phyloP scores from a whole-genome alignment of 2,888 invertebrate genomes.

The Polymixis flavicincta region DNA sequence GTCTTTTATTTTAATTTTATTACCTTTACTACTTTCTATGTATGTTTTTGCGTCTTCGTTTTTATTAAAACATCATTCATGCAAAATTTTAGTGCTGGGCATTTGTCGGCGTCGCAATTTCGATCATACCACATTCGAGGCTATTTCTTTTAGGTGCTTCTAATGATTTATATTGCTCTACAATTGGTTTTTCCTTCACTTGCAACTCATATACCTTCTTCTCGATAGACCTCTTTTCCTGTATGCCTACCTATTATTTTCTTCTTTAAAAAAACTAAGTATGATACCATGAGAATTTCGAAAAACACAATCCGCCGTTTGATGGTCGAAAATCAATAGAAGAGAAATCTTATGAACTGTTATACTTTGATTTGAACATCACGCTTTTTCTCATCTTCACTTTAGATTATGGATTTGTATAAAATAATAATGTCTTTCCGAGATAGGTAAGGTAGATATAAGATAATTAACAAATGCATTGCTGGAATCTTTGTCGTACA shows the following conservation, averaged over 20 bases:
- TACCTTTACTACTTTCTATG: not conserved
- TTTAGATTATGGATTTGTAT: not conserved
- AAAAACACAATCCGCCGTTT: not conserved
- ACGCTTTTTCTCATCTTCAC: no score
- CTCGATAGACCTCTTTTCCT: no score
- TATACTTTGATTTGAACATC: no score
- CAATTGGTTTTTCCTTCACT: not conserved
- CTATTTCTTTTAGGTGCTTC: not conserved
- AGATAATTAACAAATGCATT: not conserved
- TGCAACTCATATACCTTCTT: not conserved
- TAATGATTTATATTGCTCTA: not conserved
- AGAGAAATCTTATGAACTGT: not conserved
- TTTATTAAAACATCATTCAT: not conserved
- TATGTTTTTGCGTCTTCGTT: not conserved
- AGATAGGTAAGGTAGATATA: not conserved
- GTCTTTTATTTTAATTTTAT: conserved; percentile 11
- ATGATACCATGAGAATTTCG: not conserved
- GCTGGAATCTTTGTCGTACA: not conserved
- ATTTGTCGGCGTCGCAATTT: not conserved
- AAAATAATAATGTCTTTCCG: not conserved
- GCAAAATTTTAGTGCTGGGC: not conserved
- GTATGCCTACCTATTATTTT: not conserved
- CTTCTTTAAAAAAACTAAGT: not conserved
- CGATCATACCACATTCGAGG: not conserved
- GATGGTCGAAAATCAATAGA: not conserved